Evolutionary conservation across 1,140 invertebrate species (phyloP).

Genomic region (Drosophila aff.): DNA sequence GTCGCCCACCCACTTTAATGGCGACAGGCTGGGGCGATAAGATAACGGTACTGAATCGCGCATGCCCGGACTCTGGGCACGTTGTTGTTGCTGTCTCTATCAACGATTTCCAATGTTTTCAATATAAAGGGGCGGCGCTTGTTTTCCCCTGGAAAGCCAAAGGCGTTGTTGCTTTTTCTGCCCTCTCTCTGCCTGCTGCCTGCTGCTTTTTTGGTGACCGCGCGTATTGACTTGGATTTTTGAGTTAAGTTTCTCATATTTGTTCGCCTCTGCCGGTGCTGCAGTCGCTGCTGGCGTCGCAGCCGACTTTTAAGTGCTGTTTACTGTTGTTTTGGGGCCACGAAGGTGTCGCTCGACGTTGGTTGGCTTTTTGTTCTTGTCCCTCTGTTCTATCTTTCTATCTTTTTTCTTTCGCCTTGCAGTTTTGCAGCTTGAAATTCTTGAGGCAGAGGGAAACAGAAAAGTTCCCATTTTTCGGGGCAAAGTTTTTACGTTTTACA

Average conservation of each 20-base stretch:
- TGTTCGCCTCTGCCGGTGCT: constrained; percentile 63
- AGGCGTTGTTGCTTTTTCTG: constrained; percentile 24
- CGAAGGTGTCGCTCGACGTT: constrained; percentile 78
- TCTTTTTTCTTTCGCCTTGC: constrained; percentile 24
- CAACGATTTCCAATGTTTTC: constrained; percentile 81
- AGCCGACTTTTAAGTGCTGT: constrained; percentile 80
- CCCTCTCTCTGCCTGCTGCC: neutral
- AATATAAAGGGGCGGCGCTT: constrained; percentile 81
- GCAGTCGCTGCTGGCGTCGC: constrained; percentile 22
- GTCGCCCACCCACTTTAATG: constrained; percentile 57
- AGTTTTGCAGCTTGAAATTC: constrained; percentile 42
- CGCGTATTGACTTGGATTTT: constrained; percentile 83
- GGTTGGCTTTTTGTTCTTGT: constrained; percentile 54
- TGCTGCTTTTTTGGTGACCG: constrained; percentile 68
- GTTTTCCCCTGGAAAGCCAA: constrained; percentile 50
- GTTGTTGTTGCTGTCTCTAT: constrained; percentile 51
- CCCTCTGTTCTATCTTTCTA: constrained; percentile 21
- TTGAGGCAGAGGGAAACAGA: constrained; percentile 35
- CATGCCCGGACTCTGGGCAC: constrained; percentile 37
- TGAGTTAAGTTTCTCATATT: constrained; percentile 84
- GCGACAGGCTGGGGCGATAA: constrained; percentile 70
- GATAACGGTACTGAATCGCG: constrained; percentile 61
- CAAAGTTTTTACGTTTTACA: constrained; percentile 75
- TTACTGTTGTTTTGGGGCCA: constrained; percentile 82
- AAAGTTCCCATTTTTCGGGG: constrained; percentile 41